phyloP scores from a whole-genome alignment of 2,888 invertebrate species.

The Choristoneura rosaceana region DNA sequence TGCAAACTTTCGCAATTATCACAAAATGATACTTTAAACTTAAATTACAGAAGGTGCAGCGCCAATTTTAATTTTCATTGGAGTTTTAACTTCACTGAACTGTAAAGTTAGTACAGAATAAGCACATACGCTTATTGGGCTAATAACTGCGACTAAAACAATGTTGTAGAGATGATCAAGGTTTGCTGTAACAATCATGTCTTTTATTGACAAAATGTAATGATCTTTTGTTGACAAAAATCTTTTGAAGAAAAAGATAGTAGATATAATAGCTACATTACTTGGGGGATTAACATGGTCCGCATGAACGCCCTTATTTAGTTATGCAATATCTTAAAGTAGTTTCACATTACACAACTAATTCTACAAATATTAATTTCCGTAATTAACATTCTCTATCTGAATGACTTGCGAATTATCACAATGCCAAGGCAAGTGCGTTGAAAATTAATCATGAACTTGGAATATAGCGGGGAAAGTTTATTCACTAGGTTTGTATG shows the following conservation, averaged over 20 bases:
- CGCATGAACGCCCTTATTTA: too few species aligned
- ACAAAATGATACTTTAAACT: neutral
- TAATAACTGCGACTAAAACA: too few species aligned
- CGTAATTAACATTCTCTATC: slow-evolving; percentile 14
- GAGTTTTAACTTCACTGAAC: neutral
- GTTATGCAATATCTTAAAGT: neutral
- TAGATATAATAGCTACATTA: too few species aligned
- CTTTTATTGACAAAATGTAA: too few species aligned
- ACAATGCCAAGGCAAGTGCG: slow-evolving; percentile 3
- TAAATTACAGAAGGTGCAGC: neutral
- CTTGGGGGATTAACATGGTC: too few species aligned
- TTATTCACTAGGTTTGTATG: slow-evolving; percentile 2
- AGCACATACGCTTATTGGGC: neutral
- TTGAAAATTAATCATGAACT: slow-evolving; percentile 14
- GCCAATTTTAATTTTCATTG: neutral
- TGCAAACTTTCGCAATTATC: slow-evolving; percentile 3
- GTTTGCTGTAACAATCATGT: too few species aligned
- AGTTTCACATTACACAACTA: neutral
- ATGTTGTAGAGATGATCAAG: too few species aligned
- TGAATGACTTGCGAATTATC: slow-evolving; percentile 11
- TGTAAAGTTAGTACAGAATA: neutral
- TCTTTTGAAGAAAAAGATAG: too few species aligned
- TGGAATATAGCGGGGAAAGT: slow-evolving; percentile 3
- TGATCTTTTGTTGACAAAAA: too few species aligned
- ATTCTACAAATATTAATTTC: slow-evolving; percentile 4